Conservation (phyloP, 2,888 invertebrate species). For the Epistrophe eligans region DNA sequence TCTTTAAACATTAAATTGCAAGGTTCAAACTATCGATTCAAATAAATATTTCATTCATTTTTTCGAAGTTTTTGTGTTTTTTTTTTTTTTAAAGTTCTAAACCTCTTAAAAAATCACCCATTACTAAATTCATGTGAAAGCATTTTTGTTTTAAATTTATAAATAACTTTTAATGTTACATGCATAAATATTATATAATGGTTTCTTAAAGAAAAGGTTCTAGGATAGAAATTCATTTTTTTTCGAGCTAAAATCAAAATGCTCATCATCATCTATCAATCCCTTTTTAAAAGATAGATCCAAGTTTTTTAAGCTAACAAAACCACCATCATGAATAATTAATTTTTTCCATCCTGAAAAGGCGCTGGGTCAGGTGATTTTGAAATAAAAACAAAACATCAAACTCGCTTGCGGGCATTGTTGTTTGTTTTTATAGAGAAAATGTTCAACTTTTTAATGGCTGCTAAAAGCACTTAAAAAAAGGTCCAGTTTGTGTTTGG, state of each 20-base stretch:
- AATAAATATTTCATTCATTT: too few species aligned
- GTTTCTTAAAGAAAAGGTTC: too few species aligned
- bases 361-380: slow-evolving; percentile 72
- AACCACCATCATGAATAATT: slow-evolving; percentile 73
- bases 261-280: slow-evolving; percentile 53
- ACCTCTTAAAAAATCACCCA: too few species aligned
- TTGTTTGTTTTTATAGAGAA: slow-evolving; percentile 48
- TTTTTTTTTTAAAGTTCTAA: too few species aligned
- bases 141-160: too few species aligned
- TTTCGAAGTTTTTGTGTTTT: too few species aligned
- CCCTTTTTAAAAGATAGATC: slow-evolving; percentile 28
- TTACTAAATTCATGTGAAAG: too few species aligned
- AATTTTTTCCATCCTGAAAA: slow-evolving; percentile 49
- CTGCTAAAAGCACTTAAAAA: slow-evolving; percentile 75
- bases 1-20: too few species aligned
- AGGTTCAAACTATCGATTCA: too few species aligned
- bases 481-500: slow-evolving; percentile 47
- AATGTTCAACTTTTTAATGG: slow-evolving; percentile 73
- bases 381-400: slow-evolving; percentile 64
- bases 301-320: slow-evolving; percentile 51
- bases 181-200: too few species aligned
- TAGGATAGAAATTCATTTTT: too few species aligned
- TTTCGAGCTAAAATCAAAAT: neutral
- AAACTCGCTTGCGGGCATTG: slow-evolving; percentile 57
- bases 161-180: too few species aligned